A percentile compares a stretch with the other conserved stretches of the same genome.
Conservation (phyloP, 2,888 invertebrate genomes). For the Poecilobothrus nobilitatus region DNA sequence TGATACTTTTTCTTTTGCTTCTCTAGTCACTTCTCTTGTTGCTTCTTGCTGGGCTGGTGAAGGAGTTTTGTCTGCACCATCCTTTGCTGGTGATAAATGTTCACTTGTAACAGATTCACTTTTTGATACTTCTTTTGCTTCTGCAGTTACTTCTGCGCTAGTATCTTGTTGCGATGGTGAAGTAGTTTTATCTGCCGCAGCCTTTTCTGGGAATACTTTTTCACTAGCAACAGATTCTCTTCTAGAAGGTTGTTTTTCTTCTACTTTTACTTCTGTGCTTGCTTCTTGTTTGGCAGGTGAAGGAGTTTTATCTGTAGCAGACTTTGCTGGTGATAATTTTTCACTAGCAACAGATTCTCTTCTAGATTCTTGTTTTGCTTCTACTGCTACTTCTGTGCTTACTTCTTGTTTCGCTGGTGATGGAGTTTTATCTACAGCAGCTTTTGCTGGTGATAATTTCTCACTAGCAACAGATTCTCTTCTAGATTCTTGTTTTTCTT, state of each 20-base stretch:
- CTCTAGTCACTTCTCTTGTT: not conserved
- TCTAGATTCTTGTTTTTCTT: slow-evolving; percentile 16
- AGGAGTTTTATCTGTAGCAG: not conserved
- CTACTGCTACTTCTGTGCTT: slow-evolving; percentile 19
- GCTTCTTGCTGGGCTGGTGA: slow-evolving; percentile 21
- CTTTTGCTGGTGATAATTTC: slow-evolving; percentile 9
- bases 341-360: slow-evolving; percentile 16
- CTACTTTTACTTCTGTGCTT: slow-evolving; percentile 13
- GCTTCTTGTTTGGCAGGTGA: not conserved
- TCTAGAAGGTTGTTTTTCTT: slow-evolving; percentile 30
- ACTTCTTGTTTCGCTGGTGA: not conserved
- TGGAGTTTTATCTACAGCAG: not conserved
- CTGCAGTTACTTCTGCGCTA: not conserved
- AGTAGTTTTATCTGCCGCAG: slow-evolving; percentile 10
- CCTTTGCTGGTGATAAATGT: not conserved
- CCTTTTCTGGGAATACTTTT: slow-evolving; percentile 11
- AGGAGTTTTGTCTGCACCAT: slow-evolving; percentile 21
- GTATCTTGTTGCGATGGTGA: slow-evolving; percentile 16
- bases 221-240: slow-evolving; percentile 29
- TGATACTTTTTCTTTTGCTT: not conserved
- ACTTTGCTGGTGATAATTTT: slow-evolving; percentile 8
- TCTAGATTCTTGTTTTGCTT: slow-evolving; percentile 16
- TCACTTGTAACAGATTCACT: slow-evolving; percentile 14
- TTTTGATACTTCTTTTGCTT: slow-evolving; percentile 9
- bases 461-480: slow-evolving; percentile 16